These are phyloP conservation scores for Odontesthes bonariensis DNA, from an alignment of 2,113 vertebrate genomes.

Conservation along the genomic window DNA sequence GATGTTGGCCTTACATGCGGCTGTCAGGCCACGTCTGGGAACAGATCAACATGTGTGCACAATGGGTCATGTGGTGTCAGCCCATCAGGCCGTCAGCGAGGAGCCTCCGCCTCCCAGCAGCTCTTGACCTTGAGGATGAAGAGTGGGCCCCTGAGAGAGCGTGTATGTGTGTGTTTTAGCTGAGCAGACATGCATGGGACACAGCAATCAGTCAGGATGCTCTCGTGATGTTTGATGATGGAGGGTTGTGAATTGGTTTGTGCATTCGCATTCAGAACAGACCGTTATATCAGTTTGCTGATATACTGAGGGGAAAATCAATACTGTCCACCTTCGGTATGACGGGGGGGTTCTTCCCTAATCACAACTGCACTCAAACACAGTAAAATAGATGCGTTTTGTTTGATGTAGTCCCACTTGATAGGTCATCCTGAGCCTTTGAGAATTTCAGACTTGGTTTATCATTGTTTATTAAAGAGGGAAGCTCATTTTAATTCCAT, in stretches of 20 bases:
- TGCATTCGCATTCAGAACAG: slow-evolving; percentile 68
- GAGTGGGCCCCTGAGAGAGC: slow-evolving; percentile 37
- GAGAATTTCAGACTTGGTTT: slow-evolving; percentile 1
- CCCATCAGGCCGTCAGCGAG: slow-evolving; percentile 59
- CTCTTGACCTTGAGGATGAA: slow-evolving; percentile 78
- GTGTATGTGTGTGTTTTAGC: slow-evolving; percentile 37
- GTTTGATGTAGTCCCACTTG: slow-evolving; percentile 1
- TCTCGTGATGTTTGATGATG: slow-evolving; percentile 69
- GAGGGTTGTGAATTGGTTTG: slow-evolving; percentile 71
- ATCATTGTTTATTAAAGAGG: neutral
- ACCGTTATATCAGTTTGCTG: slow-evolving; percentile 65
- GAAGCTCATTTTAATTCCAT: slow-evolving; percentile 6
- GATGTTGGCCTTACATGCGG: slow-evolving; percentile 31
- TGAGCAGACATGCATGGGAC: slow-evolving; percentile 49
- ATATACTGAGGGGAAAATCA: slow-evolving; percentile 70
- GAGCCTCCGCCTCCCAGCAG: slow-evolving; percentile 45
- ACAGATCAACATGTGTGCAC: slow-evolving; percentile 76
- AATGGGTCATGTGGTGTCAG: slow-evolving; percentile 63
- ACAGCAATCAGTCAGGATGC: slow-evolving; percentile 70
- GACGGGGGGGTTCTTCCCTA: slow-evolving; percentile 54
- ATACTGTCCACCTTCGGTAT: slow-evolving; percentile 65
- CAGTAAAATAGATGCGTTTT: slow-evolving; percentile 41
- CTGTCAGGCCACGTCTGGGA: slow-evolving; percentile 70
- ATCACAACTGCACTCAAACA: slow-evolving; percentile 39
- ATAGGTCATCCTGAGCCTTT: neutral